Percentiles rank a stretch among this genome's conserved stretches.
Evolutionary conservation across 1,140 invertebrate species (phyloP).

Genomic region (Brachionus asplanchnoidis): DNA sequence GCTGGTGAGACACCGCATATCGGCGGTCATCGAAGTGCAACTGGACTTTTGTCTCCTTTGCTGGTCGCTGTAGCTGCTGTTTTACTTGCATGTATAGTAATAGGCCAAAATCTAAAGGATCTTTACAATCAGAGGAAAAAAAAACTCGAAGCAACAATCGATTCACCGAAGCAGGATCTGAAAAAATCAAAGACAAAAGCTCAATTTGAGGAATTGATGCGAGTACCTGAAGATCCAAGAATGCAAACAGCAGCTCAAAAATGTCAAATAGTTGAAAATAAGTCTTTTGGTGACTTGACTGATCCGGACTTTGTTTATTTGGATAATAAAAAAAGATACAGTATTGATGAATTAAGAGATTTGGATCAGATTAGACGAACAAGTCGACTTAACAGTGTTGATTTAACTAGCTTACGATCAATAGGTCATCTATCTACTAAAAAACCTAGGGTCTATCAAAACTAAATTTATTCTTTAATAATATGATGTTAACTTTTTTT

Average conservation of each 20-base stretch:
- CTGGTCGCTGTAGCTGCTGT: slow-evolving; percentile 14
- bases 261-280: slow-evolving; percentile 34
- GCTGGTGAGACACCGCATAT: neutral
- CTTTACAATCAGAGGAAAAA: neutral
- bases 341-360: neutral
- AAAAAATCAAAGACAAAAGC: slow-evolving; percentile 5
- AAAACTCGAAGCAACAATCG: neutral
- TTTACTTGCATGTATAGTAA: neutral
- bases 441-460: neutral
- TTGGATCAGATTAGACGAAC: neutral
- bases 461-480: neutral
- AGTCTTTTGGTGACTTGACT: slow-evolving; percentile 3
- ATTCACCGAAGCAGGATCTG: neutral
- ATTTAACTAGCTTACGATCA: neutral
- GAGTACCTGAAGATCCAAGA: neutral
- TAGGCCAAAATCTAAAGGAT: slow-evolving; percentile 13
- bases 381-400: neutral
- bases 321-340: neutral
- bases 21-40: slow-evolving; percentile 12
- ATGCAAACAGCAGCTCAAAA: slow-evolving; percentile 14
- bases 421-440: neutral
- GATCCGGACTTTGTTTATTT: neutral
- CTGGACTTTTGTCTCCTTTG: slow-evolving; percentile 20
- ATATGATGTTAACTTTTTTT: neutral
- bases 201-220: slow-evolving; percentile 25